Base-by-base conservation (phyloP, 2,113 vertebrate species). In the Anarrhichthys ocellatus region DNA sequence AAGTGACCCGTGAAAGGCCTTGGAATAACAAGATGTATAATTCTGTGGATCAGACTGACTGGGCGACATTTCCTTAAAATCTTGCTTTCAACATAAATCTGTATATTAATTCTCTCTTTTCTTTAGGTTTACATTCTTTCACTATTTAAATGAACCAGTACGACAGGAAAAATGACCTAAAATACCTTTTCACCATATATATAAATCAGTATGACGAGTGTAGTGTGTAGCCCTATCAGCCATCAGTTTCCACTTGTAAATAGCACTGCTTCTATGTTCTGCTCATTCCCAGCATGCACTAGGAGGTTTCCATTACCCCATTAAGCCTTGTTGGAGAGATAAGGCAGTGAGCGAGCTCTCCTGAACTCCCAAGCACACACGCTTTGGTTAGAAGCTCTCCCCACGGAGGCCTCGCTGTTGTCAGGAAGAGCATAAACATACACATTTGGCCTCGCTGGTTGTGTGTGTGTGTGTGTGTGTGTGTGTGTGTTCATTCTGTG, bases 251-350 rank as follows among this genome's bases (percentile, higher is more conserved):
- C 24, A 20, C 32, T 14, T 70, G 66, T 73, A 67, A 59, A 27
- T 11, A 79, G 65, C 52, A 46, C 0, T 66, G 62, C 34, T 17
- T 71, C 40, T 54, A 63, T 0, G 8, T 88, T 88, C 76, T 4
- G 4, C 13, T 87, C 38, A 50, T 84, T 90, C 85, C 87, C 84
- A 89, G 73, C 64, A 89, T 86, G 73, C 84, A 83, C 74, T 64
- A 32, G 63, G 72, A 85, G 79, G 84, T 92, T 91, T 92, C 87
- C 88, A 85, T 93, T 87, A 88, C 87, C 76, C 64, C 83, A 85
- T 84, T 90, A 85, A 83, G 84, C 79, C 83, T 84, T 78, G 68
- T 81, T 80, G 62, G 27, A 54, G 83, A 91, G 91, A 92, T 89
- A 92, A 89, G 86, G 83, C 76, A 73, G 59, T 74, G 73, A 81